Conservation (phyloP, 2,797 vertebrate species). For the Gymnoscopelus braueri region DNA sequence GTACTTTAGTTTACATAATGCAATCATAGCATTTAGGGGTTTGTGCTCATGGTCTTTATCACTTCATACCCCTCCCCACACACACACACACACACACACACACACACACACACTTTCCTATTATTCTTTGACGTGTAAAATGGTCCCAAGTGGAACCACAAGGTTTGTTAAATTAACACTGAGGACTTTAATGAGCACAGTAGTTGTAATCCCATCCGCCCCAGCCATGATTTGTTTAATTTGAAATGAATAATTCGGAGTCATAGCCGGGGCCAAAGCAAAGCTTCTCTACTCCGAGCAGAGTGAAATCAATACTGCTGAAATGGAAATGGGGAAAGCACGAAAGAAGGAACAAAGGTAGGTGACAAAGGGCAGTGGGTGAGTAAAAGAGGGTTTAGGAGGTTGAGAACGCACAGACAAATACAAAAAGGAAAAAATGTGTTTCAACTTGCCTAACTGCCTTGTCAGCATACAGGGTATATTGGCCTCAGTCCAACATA, state of each 20-base stretch:
- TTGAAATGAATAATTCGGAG: conserved; percentile 20
- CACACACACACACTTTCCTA: not conserved
- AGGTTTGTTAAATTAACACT: no score
- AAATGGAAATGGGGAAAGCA: conserved; percentile 62
- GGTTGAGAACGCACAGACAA: conserved; percentile 4
- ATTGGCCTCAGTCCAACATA: conserved; percentile 31
- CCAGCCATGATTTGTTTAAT: no score
- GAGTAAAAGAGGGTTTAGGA: not conserved
- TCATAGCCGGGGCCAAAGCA: conserved; percentile 48
- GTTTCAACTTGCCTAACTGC: conserved; percentile 63
- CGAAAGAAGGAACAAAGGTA: conserved; percentile 40
- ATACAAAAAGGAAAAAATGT: conserved; percentile 59
- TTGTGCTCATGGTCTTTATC: not conserved
- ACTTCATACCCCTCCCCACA: not conserved
- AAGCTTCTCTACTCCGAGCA: conserved; percentile 39
- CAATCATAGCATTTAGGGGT: not conserved
- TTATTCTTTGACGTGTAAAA: not conserved
- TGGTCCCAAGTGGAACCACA: no score
- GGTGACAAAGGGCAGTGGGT: not conserved
- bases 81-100: conserved; percentile 1
- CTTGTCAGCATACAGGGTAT: conserved; percentile 56
- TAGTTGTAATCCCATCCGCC: no score
- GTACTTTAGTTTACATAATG: not conserved
- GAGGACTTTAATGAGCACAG: no score
- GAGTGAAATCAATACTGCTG: conserved; percentile 61